Percentiles rank a stretch among this genome's conserved stretches.
Evolutionary conservation across 2,113 vertebrate genomes (phyloP).

Genomic region (Globicephala melas): DNA sequence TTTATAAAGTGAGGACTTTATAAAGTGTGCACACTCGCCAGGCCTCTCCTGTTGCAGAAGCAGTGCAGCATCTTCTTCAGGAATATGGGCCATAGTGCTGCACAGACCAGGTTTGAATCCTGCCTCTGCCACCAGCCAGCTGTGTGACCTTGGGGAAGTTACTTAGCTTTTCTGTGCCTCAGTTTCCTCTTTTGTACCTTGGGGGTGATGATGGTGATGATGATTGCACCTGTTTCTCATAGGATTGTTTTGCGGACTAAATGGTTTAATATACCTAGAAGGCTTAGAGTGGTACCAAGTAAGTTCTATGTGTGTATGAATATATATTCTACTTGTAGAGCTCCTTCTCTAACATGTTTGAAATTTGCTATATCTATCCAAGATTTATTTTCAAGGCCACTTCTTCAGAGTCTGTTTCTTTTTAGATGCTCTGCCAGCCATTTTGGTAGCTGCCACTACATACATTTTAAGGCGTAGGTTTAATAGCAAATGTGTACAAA

Average conservation of each 20-base stretch:
- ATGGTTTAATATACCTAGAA: background rate
- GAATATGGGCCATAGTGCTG: background rate
- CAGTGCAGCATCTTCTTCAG: background rate
- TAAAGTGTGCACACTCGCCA: background rate
- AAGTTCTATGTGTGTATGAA: background rate
- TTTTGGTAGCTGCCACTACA: background rate
- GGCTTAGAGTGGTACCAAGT: background rate
- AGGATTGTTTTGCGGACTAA: background rate
- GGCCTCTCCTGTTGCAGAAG: background rate
- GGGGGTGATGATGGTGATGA: background rate
- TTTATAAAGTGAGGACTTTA: background rate
- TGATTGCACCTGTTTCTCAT: background rate
- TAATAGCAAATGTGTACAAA: background rate
- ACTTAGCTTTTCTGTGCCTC: background rate
- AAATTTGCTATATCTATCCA: background rate
- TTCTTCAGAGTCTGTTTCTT: constrained; percentile 6
- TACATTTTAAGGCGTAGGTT: background rate
- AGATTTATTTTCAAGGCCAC: background rate
- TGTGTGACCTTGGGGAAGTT: background rate
- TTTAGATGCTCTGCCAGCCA: background rate
- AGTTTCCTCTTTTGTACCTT: background rate
- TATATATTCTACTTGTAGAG: background rate
- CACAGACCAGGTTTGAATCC: background rate
- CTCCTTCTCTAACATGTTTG: background rate
- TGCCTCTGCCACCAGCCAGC: background rate